Percentiles rank a stretch among this genome's conserved stretches.
phyloP scores from a whole-genome alignment of 2,797 vertebrate genomes.

The Acipenser transmontanus region DNA sequence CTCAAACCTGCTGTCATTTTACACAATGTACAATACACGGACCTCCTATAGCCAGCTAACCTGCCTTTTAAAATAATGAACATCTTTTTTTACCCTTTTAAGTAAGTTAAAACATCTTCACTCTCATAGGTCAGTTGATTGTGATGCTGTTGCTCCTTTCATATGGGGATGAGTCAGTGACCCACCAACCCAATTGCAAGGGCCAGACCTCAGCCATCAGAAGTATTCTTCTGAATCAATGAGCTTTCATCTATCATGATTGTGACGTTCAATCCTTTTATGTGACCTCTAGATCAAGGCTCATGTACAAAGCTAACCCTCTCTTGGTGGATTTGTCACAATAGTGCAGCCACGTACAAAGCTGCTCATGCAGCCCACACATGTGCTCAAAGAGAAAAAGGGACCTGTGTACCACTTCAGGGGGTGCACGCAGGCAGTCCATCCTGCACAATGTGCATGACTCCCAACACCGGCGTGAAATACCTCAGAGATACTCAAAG shows the following conservation, averaged over 20 bases:
- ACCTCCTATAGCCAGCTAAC: too few species aligned
- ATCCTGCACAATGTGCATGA: neutral
- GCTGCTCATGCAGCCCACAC: constrained; percentile 15
- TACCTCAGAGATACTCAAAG: too few species aligned
- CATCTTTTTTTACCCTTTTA: too few species aligned
- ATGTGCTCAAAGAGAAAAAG: constrained; percentile 7
- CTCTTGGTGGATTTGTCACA: constrained; percentile 22
- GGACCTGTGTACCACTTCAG: neutral
- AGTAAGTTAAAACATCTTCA: constrained; percentile 3
- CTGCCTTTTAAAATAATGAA: too few species aligned
- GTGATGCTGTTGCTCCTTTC: constrained; percentile 25
- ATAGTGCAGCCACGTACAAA: constrained; percentile 6
- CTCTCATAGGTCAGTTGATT: constrained; percentile 6
- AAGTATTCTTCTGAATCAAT: constrained; percentile 20
- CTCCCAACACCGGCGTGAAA: too few species aligned
- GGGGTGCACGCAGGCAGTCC: neutral
- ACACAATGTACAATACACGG: too few species aligned
- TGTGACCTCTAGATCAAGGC: constrained; percentile 32
- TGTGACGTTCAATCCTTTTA: constrained; percentile 25
- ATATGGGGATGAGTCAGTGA: constrained; percentile 37
- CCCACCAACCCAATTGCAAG: constrained; percentile 31
- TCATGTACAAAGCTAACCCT: constrained; percentile 26
- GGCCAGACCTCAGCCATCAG: constrained; percentile 25
- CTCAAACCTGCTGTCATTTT: too few species aligned
- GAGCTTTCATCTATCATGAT: constrained; percentile 24